Evolutionary conservation across 2,888 invertebrate species (phyloP), one percentile per base, ranked within the genome.

Genomic region (Zygaena filipendulae): DNA sequence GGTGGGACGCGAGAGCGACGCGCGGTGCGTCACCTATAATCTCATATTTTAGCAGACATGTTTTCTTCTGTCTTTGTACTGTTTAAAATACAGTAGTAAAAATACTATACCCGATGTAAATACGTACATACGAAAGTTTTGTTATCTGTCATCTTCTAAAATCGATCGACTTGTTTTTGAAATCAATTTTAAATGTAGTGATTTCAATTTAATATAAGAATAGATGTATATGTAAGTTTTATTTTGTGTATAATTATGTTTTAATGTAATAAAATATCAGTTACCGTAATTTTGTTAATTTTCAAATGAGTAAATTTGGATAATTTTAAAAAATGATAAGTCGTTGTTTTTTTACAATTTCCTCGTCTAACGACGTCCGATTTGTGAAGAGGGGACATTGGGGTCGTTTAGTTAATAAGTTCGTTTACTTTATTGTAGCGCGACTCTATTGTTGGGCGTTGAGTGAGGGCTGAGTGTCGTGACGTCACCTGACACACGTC

Each of bases 141-240:
- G 75, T 77, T 77, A 77, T 74, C 72, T 72, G 70, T 64, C 70
- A 66, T 69, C 66, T 66, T 71, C 59, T 69, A 69, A 70, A 62
- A 62, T 69, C 59, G 58, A 68, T 71, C 64, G 60, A 68, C 63
- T 72, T 74, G 66, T 72, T 70, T n/a, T 67, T 64, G 47, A 59
- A 64, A 67, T 72, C 68, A 70, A 64, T 70, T 69, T 53, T 54
- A 63, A 43, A 16, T 7, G 69, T 71, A 70, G 70, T 42, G 58
- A 62, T 64, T 70, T 63, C 57, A 59, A 64, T 59, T 69, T 71
- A 64, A 58, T 60, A 62, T 66, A 68, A 70, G 59, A 40, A 49
- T 35, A 38, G n/a, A n/a, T 57, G 59, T 55, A 50, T 36, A 20
- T 52, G 36, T 67, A 68, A 68, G 64, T 48, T 58, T 61, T 16